Conservation (phyloP, 2,888 invertebrate species). For the Orchestes rusci region DNA sequence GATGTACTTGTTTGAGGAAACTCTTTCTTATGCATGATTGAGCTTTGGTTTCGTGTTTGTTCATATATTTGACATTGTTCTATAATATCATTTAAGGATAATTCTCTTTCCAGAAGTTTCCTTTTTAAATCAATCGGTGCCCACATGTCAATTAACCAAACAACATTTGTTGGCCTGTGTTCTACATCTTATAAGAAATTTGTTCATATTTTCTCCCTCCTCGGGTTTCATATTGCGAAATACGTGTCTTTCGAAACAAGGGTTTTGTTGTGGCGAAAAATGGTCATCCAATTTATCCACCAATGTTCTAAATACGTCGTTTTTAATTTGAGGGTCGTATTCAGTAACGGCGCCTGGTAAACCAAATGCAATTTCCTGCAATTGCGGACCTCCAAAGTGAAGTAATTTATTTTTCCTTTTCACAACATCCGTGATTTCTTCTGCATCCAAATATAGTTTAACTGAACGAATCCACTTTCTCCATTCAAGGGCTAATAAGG, state of each 20-base stretch:
- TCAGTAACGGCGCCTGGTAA: conserved; percentile 25
- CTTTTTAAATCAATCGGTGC: conserved; percentile 20
- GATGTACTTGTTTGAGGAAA: too few relatives aligned
- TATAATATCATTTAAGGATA: too few relatives aligned
- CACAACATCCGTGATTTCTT: too few relatives aligned
- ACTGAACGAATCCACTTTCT: too few relatives aligned
- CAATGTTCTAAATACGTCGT: conserved; percentile 24
- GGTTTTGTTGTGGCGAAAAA: conserved; percentile 29
- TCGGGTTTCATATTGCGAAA: conserved; percentile 27
- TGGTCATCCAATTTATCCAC: conserved; percentile 26
- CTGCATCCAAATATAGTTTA: too few relatives aligned
- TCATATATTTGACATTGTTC: conserved; percentile 17
- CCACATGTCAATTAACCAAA: conserved; percentile 27
- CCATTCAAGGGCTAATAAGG: conserved; percentile 20
- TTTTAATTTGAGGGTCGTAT: conserved; percentile 11
- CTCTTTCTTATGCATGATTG: too few relatives aligned
- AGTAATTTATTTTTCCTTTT: too few relatives aligned
- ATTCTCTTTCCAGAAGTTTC: conserved; percentile 14
- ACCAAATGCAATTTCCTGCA: conserved; percentile 27
- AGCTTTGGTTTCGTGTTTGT: conserved; percentile 17
- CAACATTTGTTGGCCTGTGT: conserved; percentile 31
- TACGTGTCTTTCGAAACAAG: conserved; percentile 32
- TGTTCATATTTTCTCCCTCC: conserved; percentile 30
- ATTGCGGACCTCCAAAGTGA: too few relatives aligned
- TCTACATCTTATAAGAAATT: conserved; percentile 29